Evolutionary conservation across 1,140 invertebrate species (phyloP).

Genomic region (Dermatophagoides farinae): DNA sequence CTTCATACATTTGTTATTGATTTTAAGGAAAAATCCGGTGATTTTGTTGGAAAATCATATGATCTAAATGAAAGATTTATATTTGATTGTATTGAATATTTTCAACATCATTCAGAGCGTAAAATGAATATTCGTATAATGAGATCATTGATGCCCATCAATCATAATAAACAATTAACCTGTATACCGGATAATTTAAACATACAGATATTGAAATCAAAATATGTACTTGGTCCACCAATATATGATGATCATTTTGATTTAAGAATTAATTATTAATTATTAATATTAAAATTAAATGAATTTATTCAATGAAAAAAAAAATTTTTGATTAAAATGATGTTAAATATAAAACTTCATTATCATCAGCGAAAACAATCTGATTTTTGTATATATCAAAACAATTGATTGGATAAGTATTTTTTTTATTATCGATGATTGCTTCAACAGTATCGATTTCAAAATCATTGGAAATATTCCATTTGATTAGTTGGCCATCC

Average conservation of each 20-base stretch:
- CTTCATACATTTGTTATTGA: not conserved
- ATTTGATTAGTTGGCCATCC: constrained; percentile 14
- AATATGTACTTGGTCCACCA: not conserved
- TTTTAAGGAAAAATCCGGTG: not conserved
- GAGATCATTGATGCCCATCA: not conserved
- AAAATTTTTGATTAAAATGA: not conserved
- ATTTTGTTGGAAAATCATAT: not conserved
- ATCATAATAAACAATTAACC: not conserved
- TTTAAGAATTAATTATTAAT: not conserved
- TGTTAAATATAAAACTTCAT: constrained; percentile 13
- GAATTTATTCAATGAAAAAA: not conserved
- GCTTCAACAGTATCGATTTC: constrained; percentile 8
- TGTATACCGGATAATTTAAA: not conserved
- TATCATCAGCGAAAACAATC: constrained; percentile 9
- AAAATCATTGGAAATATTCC: constrained; percentile 9
- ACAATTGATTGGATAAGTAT: constrained; percentile 9
- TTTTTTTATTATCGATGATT: not conserved
- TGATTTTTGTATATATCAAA: constrained; percentile 13
- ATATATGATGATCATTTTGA: not conserved
- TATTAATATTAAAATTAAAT: too few relatives aligned
- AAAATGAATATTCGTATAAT: not conserved
- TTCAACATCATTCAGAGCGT: not conserved
- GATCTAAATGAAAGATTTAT: not conserved
- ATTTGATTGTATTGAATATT: not conserved
- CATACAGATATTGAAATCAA: not conserved